Evolutionary conservation across 2,797 vertebrate species (phyloP).

Genomic region (Calcarius lapponicus): DNA sequence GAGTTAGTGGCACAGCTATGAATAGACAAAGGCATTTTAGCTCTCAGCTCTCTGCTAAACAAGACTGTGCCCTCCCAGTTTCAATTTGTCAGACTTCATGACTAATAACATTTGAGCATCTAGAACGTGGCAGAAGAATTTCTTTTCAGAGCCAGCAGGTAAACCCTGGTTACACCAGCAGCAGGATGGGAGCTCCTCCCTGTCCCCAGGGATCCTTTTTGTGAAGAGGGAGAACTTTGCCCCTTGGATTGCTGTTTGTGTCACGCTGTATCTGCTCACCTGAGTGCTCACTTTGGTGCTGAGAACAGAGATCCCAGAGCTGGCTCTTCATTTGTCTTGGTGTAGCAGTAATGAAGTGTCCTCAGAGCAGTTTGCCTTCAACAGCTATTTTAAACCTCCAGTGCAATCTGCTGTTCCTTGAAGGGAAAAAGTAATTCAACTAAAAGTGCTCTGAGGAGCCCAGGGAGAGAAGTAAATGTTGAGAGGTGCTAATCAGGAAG

Average conservation of each 20-base stretch:
- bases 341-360: neutral
- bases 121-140: neutral
- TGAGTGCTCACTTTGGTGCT: neutral
- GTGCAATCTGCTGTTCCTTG: neutral
- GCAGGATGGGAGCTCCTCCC: neutral
- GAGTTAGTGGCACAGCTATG: slow-evolving; percentile 11
- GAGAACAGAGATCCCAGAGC: neutral
- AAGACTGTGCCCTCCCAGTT: neutral
- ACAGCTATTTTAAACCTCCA: neutral
- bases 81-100: neutral
- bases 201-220: neutral
- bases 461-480: slow-evolving; percentile 2
- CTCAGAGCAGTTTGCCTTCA: neutral
- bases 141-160: neutral
- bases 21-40: neutral
- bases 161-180: neutral
- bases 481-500: slow-evolving; percentile 47
- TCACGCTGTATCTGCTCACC: neutral
- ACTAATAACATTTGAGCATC: neutral
- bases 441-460: neutral
- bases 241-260: neutral
- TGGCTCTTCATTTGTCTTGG: neutral
- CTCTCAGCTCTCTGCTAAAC: neutral
- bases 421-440: slow-evolving; percentile 27
- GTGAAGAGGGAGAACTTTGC: neutral